Conservation (phyloP, 2,113 vertebrate species). For the Neogale vison region DNA sequence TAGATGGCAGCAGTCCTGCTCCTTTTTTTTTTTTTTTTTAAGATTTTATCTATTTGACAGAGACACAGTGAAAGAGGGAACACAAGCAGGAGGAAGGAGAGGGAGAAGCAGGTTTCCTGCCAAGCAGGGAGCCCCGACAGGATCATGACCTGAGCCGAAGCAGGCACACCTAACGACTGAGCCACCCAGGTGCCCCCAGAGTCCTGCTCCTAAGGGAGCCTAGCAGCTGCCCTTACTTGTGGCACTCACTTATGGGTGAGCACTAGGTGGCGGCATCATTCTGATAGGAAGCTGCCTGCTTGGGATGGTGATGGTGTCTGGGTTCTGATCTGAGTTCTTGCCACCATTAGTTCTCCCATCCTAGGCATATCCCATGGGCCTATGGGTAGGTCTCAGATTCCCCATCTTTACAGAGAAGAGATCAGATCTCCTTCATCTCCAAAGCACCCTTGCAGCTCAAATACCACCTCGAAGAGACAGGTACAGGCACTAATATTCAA, state of each 20-base stretch:
- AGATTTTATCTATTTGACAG: too few relatives aligned
- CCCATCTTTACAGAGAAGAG: neutral
- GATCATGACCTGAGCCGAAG: too few relatives aligned
- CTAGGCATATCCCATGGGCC: neutral
- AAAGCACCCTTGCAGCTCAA: neutral
- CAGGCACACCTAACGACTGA: neutral
- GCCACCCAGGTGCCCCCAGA: neutral
- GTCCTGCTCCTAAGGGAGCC: neutral
- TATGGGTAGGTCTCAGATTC: neutral
- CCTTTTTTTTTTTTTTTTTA: too few relatives aligned
- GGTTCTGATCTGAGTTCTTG: neutral
- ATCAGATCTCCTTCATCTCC: neutral
- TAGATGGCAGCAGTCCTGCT: neutral
- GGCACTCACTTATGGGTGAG: rapidly evolving
- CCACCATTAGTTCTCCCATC: neutral
- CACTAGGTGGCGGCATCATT: slow-evolving; percentile 54
- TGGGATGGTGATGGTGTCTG: rapidly evolving
- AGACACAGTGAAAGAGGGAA: too few relatives aligned
- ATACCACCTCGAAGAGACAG: neutral
- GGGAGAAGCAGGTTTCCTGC: too few relatives aligned
- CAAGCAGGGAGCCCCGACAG: too few relatives aligned
- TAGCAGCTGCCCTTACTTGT: too few relatives aligned
- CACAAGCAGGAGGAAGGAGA: too few relatives aligned
- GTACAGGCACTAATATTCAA: neutral
- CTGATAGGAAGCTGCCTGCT: neutral